These are phyloP conservation scores for Pachyrhynchus sulphureomaculatus DNA, from an alignment of 1,140 invertebrate genomes.

Conservation along the genomic window DNA sequence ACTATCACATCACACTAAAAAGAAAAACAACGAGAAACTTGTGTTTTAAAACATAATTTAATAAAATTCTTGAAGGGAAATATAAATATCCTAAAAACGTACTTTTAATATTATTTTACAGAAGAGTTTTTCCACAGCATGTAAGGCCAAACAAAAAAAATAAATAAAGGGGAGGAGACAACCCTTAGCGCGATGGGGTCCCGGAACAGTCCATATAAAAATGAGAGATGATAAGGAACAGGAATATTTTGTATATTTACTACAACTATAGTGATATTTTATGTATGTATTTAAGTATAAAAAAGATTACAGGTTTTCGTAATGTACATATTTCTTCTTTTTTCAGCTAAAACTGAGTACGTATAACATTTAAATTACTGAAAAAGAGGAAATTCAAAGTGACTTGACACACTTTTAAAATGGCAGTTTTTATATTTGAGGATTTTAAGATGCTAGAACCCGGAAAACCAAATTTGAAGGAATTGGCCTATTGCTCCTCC, in stretches of 20 bases:
- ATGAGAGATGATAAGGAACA: conserved; percentile 13
- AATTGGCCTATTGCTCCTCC: too few species aligned
- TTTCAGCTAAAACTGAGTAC: conserved; percentile 3
- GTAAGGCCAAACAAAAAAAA: conserved; percentile 15
- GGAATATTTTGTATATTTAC: conserved; percentile 11
- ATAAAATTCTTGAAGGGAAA: conserved; percentile 27
- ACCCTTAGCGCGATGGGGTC: conserved; percentile 8
- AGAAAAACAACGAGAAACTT: conserved; percentile 14
- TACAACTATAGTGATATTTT: conserved; percentile 21
- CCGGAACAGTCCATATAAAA: conserved; percentile 6
- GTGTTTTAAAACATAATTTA: conserved; percentile 33
- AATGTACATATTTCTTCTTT: conserved; percentile 5
- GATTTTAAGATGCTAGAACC: too few species aligned
- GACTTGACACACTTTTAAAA: not conserved
- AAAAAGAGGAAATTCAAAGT: not conserved
- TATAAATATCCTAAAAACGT: conserved; percentile 32
- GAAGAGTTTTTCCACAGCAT: conserved; percentile 17
- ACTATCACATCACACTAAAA: too few species aligned
- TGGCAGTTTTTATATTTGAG: too few species aligned
- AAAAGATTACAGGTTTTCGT: conserved; percentile 19
- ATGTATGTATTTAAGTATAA: conserved; percentile 25
- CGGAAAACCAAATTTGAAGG: too few species aligned
- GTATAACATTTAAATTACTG: not conserved
- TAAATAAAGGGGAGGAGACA: conserved; percentile 5
- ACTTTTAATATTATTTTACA: conserved; percentile 29